Evolutionary conservation across 2,888 invertebrate genomes (phyloP).

Genomic region (Andrena flavipes): DNA sequence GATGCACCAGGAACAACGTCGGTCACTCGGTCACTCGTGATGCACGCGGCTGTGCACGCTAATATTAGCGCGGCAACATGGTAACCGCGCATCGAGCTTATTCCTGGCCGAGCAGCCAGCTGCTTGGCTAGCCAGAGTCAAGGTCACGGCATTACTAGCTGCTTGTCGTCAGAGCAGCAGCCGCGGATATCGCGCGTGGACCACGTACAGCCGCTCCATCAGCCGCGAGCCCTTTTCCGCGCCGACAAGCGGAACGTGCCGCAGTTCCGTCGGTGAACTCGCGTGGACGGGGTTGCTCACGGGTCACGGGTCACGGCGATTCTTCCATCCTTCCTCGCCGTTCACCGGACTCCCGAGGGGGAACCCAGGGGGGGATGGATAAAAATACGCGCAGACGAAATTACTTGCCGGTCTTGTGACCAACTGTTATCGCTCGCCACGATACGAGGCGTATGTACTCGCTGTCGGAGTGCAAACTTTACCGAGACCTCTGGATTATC

Average conservation of each 20-base stretch:
- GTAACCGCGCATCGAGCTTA: conserved; percentile 81
- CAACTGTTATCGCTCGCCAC: conserved; percentile 19
- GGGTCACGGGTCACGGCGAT: background rate
- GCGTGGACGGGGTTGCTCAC: background rate
- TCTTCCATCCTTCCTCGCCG: background rate
- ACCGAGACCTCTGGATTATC: no score
- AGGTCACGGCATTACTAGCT: conserved; percentile 81
- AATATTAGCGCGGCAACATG: conserved; percentile 83
- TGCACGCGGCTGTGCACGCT: conserved; percentile 76
- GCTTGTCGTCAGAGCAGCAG: conserved; percentile 63
- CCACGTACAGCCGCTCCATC: conserved; percentile 8
- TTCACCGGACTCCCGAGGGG: background rate
- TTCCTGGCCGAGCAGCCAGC: conserved; percentile 81
- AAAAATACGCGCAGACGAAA: conserved; percentile 42
- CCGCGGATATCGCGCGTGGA: conserved; percentile 54
- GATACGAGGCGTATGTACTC: background rate
- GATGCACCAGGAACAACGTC: conserved; percentile 67
- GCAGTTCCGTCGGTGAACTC: background rate
- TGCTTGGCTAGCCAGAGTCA: conserved; percentile 83
- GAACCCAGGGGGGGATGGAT: conserved; percentile 21
- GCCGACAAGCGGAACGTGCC: no score
- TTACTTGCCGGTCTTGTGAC: conserved; percentile 41
- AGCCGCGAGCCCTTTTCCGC: conserved; percentile 14
- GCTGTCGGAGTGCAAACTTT: background rate
- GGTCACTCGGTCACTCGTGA: conserved; percentile 73